Base-by-base conservation (phyloP, 2,113 vertebrate species). In the Antennarius striatus region DNA sequence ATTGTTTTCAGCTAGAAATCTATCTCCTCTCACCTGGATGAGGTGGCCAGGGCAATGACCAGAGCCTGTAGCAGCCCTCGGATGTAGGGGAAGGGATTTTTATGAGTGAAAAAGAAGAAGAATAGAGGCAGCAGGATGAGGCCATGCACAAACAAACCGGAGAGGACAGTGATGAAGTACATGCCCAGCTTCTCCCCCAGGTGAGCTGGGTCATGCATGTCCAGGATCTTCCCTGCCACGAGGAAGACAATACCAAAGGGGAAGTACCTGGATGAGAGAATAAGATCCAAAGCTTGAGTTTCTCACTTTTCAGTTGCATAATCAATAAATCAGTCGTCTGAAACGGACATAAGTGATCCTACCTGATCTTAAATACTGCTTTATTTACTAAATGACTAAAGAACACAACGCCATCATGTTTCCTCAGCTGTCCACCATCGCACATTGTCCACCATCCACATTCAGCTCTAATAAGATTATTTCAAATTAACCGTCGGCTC, bases 241-340 rank as follows among this genome's bases (percentile, higher is more conserved):
- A 96, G 91, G 77, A 96, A 95, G 43, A 96, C 91, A 1, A 96
- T 96, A 15, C 95, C 95, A 1, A 96, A 95, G n/a, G 95, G 95
- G 71, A 96, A 96, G 78, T 96, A 96, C 95, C 95, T 96, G 83
- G 16, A 64, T 0, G 28, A 51, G 51, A 36, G 22, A 15, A 42
- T 22, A 10, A 15, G 10, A 45, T 16, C 12, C 2, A 3, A 16
- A 10, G 28, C 42, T 3, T 43, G 10, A 36, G 32, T 7, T 4
- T 36, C 5, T 36, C 32, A 36, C 32, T 7, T 22, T 22, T 22
- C 22, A 22, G 22, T 22, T 22, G 22, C 22, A 22, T 22, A 22
- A 22, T 22, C 22, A 22, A 22, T 22, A 22, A 22, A 22, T 22
- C 22, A 22, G 2, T 22, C 22, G 2, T 36, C 32, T 36, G 32